Conservation (phyloP, 2,113 vertebrate species). For the Cairina moschata region DNA sequence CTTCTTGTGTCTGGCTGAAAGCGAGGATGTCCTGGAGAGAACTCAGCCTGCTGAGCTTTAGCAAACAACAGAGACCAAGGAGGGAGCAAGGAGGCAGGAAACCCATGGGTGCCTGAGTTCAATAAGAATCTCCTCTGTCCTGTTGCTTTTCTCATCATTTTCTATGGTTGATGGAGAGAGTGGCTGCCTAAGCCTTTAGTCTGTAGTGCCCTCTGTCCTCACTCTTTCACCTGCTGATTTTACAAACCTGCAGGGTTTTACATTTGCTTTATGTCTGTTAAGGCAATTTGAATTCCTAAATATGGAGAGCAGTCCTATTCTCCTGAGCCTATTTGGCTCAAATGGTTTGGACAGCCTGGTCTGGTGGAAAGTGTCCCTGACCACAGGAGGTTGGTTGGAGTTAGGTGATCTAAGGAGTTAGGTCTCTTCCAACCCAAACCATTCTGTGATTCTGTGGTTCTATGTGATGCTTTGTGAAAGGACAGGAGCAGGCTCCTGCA, state of each 20-base stretch:
- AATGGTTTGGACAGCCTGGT: not conserved
- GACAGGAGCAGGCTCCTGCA: not conserved
- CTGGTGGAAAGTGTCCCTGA: too few species aligned
- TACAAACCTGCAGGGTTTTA: not conserved
- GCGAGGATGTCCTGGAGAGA: not conserved
- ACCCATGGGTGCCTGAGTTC: not conserved
- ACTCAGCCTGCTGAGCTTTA: not conserved
- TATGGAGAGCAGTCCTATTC: not conserved
- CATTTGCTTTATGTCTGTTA: not conserved
- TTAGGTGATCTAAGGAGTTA: too few species aligned
- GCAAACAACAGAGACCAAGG: accelerated
- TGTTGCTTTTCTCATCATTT: not conserved
- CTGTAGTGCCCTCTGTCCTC: not conserved
- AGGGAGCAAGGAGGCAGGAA: not conserved
- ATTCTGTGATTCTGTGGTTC: too few species aligned
- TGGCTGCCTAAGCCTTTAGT: not conserved
- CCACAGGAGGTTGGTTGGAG: too few species aligned
- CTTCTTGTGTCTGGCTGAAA: not conserved
- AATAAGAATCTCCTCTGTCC: not conserved
- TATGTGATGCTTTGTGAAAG: not conserved
- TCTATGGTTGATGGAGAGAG: not conserved
- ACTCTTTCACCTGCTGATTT: not conserved
- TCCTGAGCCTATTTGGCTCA: too few species aligned
- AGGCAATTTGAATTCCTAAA: not conserved
- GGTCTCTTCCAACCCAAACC: too few species aligned